Base-by-base conservation (phyloP, 2,113 vertebrate species). In the Tenrec ecaudatus region DNA sequence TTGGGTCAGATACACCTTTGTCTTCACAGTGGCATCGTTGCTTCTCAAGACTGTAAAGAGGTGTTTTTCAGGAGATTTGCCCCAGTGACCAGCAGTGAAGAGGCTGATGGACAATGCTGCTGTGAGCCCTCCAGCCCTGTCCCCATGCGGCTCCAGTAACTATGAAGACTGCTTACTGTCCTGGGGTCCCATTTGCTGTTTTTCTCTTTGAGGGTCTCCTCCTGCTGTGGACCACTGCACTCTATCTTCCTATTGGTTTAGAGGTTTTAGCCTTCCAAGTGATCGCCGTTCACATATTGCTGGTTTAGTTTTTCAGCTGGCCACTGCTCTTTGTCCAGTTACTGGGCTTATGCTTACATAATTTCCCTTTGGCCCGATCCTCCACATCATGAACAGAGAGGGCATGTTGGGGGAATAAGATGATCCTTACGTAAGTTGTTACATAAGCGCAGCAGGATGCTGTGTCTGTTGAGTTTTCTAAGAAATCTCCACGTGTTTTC, bases 291-390 rank as follows among this genome's bases (percentile, higher is more conserved):
- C 29, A 29, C 60, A 31, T 8, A 22, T 4, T 64, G 0, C 69
- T 64, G 43, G 6, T 38, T 89, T 31, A n/a, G 40, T 92, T 73
- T 86, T 79, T 75, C 64, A 91, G 5, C 29, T n/a, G 66, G 53
- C 57, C 84, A 57, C 40, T 75, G 53, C 68, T 81, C 19, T 58
- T 68, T 81, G 77, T 60, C 31, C 7, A 19, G 77, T 76, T 57
- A 80, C 60, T 23, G 60, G 60, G 7, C 60, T 62, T 80, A 29
- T 20, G 40, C 27, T 94, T 93, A 27, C 38, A 71, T 93, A 69
- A 87, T 86, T 92, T 95, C 69, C 82, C 88, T 76, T 84, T 87
- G 77, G 69, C 68, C 80, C 89, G 29, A 82, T 90, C 82, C 64
- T 47, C 23, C 36, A 14, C 29, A 15, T 33, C 5, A 0, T 86